Percentiles rank a stretch among this genome's conserved stretches.
These are phyloP conservation scores for Vulpes vulpes DNA, from an alignment of 2,113 vertebrate genomes.

Conservation along the genomic window DNA sequence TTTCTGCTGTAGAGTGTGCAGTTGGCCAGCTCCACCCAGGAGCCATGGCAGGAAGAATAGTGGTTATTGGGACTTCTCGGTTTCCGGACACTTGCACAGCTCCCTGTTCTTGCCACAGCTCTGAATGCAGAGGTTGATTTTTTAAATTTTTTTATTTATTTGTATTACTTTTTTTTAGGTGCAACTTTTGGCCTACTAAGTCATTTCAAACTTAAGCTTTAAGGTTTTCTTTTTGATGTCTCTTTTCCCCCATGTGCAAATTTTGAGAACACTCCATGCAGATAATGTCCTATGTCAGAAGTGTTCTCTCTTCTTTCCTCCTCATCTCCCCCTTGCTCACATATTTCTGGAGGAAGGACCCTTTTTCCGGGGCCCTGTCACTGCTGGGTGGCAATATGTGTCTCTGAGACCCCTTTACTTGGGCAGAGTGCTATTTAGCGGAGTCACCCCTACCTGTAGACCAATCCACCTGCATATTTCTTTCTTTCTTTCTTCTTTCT, in stretches of 20 bases:
- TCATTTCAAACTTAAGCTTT: neutral
- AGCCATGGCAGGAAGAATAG: neutral
- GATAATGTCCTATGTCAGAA: neutral
- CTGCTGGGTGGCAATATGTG: neutral
- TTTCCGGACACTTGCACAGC: neutral
- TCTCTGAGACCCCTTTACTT: fast-evolving
- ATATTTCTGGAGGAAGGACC: neutral
- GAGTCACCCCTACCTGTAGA: neutral
- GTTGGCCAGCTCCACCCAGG: neutral
- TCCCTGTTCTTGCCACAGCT: neutral
- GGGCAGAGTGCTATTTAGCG: neutral
- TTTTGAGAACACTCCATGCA: neutral
- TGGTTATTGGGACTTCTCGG: neutral
- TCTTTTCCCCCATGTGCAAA: neutral
- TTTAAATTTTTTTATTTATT: neutral
- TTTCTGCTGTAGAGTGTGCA: neutral
- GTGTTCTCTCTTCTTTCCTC: neutral
- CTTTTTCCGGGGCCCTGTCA: neutral
- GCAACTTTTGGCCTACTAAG: neutral
- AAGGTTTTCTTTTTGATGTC: neutral
- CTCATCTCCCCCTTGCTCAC: neutral
- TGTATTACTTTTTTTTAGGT: neutral
- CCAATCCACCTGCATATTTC: too few species aligned
- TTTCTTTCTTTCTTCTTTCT: neutral
- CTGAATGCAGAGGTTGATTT: neutral